These are phyloP conservation scores for human (Homo sapiens) DNA, from an alignment of 2,113 vertebrate genomes.

Conservation along the genomic window DNA sequence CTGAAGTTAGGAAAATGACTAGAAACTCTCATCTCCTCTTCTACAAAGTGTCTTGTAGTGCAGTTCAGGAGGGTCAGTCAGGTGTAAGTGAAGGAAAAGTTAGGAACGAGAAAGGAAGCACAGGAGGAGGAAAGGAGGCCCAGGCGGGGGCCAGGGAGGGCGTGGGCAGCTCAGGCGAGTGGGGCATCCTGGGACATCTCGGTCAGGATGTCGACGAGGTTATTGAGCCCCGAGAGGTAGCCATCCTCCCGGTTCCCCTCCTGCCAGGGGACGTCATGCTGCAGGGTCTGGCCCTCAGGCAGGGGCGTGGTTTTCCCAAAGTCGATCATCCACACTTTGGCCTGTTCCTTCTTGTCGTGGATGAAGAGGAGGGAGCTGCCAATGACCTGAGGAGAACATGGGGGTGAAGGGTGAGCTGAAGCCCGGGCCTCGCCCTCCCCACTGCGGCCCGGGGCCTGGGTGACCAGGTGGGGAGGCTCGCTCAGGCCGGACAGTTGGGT, in stretches of 20 bases:
- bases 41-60: constrained; percentile 86
- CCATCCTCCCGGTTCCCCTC: constrained; percentile 98
- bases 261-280: constrained; percentile 90
- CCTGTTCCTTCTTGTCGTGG: constrained; percentile 94
- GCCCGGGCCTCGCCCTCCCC: fast-evolving
- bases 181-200: constrained; percentile 84
- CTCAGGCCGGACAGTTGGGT: not conserved
- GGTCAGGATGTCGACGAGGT: constrained; percentile 94
- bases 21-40: constrained; percentile 3
- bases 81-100: not conserved
- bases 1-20: constrained; percentile 33
- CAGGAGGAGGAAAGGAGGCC: fast-evolving
- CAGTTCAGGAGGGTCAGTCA: constrained; percentile 81
- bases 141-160: fast-evolving
- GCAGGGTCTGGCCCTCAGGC: constrained; percentile 92
- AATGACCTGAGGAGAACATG: constrained; percentile 88
- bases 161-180: constrained; percentile 69
- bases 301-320: constrained; percentile 98
- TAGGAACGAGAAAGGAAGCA: constrained; percentile 24
- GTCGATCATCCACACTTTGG: constrained; percentile 99
- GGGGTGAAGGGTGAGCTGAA: not conserved
- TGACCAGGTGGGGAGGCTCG: too few relatives aligned
- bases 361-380: constrained; percentile 99
- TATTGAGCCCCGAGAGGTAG: constrained; percentile 95
- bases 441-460: not conserved